phyloP scores from a whole-genome alignment of 1,140 invertebrate species.

The Wiebesia pumilae region DNA sequence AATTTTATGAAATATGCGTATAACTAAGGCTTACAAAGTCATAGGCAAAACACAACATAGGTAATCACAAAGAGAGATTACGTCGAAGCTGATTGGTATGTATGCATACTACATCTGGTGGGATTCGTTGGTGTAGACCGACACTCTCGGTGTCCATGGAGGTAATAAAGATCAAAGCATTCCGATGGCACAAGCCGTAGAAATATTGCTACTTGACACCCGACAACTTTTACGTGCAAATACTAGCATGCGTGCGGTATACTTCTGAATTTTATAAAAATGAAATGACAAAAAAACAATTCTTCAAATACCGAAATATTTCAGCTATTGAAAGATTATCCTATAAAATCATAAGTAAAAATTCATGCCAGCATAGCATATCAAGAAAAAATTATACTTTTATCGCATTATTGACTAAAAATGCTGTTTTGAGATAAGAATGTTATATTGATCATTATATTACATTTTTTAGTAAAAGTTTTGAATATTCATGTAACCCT shows the following conservation, averaged over 20 bases:
- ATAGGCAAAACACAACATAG: neutral
- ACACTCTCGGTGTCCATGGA: neutral
- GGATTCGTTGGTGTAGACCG: neutral
- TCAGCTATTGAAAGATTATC: neutral
- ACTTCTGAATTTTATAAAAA: neutral
- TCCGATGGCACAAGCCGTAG: slow-evolving; percentile 65
- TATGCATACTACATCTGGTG: slow-evolving; percentile 43
- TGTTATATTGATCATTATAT: no score
- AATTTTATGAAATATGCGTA: neutral
- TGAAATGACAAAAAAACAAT: neutral
- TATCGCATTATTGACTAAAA: no score
- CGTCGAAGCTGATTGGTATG: slow-evolving; percentile 24
- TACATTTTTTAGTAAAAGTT: no score
- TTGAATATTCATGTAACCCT: no score
- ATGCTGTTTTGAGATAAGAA: no score
- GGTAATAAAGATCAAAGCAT: slow-evolving; percentile 67
- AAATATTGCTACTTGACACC: slow-evolving; percentile 73
- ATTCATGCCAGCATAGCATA: neutral
- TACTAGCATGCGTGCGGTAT: neutral
- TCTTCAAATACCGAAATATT: neutral
- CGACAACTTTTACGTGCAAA: neutral
- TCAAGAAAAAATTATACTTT: neutral
- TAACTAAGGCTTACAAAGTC: neutral
- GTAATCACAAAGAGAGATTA: neutral
- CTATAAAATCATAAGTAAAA: neutral